A percentile compares a stretch with the other conserved stretches of the same genome.
Conservation (phyloP, 2,797 vertebrate species). For the Pempheris klunzingeri region DNA sequence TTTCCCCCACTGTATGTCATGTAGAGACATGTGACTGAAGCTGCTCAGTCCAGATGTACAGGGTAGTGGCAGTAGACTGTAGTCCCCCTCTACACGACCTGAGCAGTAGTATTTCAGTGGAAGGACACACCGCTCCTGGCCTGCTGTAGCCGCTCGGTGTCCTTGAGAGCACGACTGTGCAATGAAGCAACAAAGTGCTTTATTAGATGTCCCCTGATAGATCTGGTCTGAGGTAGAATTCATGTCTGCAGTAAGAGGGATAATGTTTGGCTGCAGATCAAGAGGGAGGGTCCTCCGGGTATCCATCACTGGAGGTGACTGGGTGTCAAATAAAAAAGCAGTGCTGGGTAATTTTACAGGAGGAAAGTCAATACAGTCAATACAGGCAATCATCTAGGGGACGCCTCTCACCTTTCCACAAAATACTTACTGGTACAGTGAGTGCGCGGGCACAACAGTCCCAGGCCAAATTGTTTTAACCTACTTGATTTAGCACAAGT, state of each 20-base stretch:
- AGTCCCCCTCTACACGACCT: neutral
- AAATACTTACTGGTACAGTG: conserved; percentile 17
- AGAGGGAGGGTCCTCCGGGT: conserved; percentile 27
- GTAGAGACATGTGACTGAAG: neutral
- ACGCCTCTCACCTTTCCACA: conserved; percentile 27
- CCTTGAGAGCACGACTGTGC: conserved; percentile 52
- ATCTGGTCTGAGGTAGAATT: conserved; percentile 42
- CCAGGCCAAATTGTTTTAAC: conserved; percentile 16
- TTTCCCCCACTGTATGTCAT: neutral
- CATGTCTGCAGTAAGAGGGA: conserved; percentile 31
- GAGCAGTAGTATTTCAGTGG: conserved; percentile 3
- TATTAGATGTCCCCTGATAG: conserved; percentile 43
- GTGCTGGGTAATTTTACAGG: conserved; percentile 60
- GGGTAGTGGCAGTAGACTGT: neutral
- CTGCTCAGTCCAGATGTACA: neutral
- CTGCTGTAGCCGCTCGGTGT: conserved; percentile 7
- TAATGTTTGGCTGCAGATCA: conserved; percentile 51
- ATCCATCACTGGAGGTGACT: conserved; percentile 66
- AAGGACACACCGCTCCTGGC: conserved; percentile 17
- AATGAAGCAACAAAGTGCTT: conserved; percentile 56
- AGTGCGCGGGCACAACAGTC: conserved; percentile 17
- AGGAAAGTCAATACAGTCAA: conserved; percentile 60
- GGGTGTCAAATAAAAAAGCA: conserved; percentile 66
- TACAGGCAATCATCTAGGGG: conserved; percentile 57
- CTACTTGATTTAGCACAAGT: neutral